phyloP scores from a whole-genome alignment of 2,797 vertebrate species.

The Zenarchopterus dispar region DNA sequence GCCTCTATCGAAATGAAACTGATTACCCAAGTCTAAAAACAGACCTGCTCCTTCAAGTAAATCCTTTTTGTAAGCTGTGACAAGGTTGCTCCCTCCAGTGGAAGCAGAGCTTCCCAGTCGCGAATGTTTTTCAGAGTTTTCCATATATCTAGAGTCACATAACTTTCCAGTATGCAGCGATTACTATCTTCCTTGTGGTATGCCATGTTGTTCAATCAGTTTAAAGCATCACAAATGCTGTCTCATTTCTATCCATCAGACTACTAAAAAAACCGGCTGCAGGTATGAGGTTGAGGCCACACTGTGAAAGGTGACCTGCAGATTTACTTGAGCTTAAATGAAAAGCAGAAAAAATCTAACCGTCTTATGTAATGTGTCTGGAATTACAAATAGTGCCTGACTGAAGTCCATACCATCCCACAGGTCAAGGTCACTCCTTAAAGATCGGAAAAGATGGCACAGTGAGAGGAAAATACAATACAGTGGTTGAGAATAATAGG shows the following conservation, averaged over 20 bases:
- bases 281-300: constrained; percentile 25
- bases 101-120: constrained; percentile 16
- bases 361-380: constrained; percentile 59
- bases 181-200: constrained; percentile 34
- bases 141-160: constrained; percentile 20
- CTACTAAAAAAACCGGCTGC: constrained; percentile 31
- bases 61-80: constrained; percentile 14
- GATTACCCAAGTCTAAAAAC: constrained; percentile 54
- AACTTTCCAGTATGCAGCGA: constrained; percentile 32
- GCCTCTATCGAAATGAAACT: constrained; percentile 42
- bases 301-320: constrained; percentile 49
- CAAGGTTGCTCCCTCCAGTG: constrained; percentile 1
- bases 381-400: constrained; percentile 53
- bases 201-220: constrained; percentile 36
- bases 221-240: constrained; percentile 21
- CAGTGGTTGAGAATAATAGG: constrained; percentile 10
- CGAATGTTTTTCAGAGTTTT: constrained; percentile 38
- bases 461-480: constrained; percentile 24
- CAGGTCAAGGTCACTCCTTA: constrained; percentile 43
- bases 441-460: constrained; percentile 35
- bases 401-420: constrained; percentile 47
- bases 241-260: constrained; percentile 25
- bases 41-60: constrained; percentile 37
- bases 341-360: constrained; percentile 56
- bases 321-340: constrained; percentile 58